phyloP scores from a whole-genome alignment of 2,888 invertebrate genomes.

The Anoplius nigerrimus region DNA sequence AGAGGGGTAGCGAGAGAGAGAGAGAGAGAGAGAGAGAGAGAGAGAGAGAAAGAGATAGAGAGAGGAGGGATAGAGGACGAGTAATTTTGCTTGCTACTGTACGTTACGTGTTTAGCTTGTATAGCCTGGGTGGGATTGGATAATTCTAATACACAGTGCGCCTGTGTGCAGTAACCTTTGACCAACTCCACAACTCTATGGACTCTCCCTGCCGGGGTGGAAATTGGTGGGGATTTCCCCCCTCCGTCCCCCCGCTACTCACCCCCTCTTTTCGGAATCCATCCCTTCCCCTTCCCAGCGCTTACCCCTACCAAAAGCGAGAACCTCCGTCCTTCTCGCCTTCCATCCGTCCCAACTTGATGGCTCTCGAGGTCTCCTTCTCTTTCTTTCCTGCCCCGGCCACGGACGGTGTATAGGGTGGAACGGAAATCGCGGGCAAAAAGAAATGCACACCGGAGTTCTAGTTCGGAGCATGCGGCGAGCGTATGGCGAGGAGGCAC shows the following conservation, averaged over 20 bases:
- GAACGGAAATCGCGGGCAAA: background rate
- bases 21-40: conserved; percentile 10
- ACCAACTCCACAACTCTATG: conserved; percentile 56
- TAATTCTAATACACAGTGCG: conserved; percentile 65
- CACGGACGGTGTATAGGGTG: no score
- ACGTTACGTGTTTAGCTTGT: conserved; percentile 52
- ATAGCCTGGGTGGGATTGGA: conserved; percentile 55
- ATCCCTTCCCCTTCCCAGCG: conserved; percentile 5
- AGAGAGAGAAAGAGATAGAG: background rate
- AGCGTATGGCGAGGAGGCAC: no score
- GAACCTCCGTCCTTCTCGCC: conserved; percentile 17
- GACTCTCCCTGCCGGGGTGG: conserved; percentile 37
- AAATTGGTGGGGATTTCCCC: conserved; percentile 42
- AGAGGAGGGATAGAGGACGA: conserved; percentile 3
- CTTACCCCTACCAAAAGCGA: conserved; percentile 9
- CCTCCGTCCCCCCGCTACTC: conserved; percentile 19
- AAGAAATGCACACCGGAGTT: background rate
- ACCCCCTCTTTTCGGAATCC: conserved; percentile 10
- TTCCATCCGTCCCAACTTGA: conserved; percentile 12
- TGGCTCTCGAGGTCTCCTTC: conserved; percentile 23
- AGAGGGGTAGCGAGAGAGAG: background rate
- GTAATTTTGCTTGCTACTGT: conserved; percentile 52
- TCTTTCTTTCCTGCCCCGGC: conserved; percentile 13
- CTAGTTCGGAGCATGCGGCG: no score
- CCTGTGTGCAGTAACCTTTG: conserved; percentile 59